Conservation (phyloP, 2,888 invertebrate species). For the Eilema sororculum region DNA sequence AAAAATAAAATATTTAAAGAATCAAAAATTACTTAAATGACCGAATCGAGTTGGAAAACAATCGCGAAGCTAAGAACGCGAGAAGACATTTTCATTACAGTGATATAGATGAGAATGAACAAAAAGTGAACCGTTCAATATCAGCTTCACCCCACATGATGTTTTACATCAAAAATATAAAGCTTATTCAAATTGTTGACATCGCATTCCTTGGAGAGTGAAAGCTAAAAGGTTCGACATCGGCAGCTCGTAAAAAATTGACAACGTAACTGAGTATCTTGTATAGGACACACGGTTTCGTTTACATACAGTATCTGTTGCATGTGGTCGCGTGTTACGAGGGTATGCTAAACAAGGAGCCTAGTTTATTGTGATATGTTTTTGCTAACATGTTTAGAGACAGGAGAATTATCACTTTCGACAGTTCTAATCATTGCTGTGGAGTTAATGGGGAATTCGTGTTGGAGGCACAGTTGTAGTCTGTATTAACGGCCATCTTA, state of each 20-base stretch:
- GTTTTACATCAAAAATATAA: slow-evolving; percentile 8
- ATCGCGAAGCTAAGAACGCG: neutral
- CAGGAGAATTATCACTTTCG: neutral
- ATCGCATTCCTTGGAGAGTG: slow-evolving; percentile 5
- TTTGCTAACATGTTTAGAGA: neutral
- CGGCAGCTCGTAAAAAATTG: slow-evolving; percentile 12
- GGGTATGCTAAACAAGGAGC: slow-evolving; percentile 11
- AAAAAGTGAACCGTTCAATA: no score
- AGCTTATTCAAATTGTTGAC: slow-evolving; percentile 10
- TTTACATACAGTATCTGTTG: slow-evolving; percentile 11
- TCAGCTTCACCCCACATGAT: neutral
- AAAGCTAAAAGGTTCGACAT: slow-evolving; percentile 13
- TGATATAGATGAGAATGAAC: no score
- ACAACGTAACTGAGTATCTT: neutral
- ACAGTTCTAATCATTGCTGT: neutral
- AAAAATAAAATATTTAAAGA: neutral
- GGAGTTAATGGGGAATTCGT: neutral
- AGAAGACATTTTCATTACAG: neutral
- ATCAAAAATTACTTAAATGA: neutral
- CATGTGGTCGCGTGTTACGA: slow-evolving; percentile 12
- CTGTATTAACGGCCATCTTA: no score
- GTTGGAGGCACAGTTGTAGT: neutral
- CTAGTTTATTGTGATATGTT: slow-evolving; percentile 6
- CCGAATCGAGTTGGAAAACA: neutral
- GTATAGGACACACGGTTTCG: slow-evolving; percentile 1